Percentiles rank a stretch among this genome's conserved stretches.
These are phyloP conservation scores for Pterostichus niger DNA, from an alignment of 2,888 invertebrate genomes.

Conservation along the genomic window DNA sequence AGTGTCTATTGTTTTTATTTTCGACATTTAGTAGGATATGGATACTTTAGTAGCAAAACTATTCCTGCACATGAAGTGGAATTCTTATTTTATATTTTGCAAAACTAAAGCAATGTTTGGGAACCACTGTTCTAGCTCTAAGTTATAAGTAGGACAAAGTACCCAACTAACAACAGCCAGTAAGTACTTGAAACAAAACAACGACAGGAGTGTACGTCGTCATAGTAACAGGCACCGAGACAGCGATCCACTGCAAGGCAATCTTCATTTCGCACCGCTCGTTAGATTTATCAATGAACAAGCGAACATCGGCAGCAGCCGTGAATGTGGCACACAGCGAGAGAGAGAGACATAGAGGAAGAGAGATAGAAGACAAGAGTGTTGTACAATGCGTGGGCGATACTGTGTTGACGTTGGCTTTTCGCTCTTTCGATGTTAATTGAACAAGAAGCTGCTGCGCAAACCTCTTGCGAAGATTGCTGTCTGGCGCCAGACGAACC, in stretches of 20 bases:
- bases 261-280: constrained; percentile 59
- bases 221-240: constrained; percentile 26
- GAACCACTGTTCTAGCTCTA: neutral
- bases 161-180: neutral
- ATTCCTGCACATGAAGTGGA: too few relatives aligned
- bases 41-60: too few relatives aligned
- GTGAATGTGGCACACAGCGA: constrained; percentile 56
- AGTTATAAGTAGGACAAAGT: constrained; percentile 46
- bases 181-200: neutral
- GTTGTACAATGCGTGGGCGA: constrained; percentile 31
- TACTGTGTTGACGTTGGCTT: constrained; percentile 29
- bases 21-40: too few relatives aligned
- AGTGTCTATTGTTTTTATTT: too few relatives aligned
- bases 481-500: constrained; percentile 54
- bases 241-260: constrained; percentile 29
- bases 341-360: neutral
- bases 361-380: neutral
- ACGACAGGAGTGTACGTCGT: constrained; percentile 18
- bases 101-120: too few relatives aligned
- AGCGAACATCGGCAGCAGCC: constrained; percentile 19
- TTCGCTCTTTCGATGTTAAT: constrained; percentile 51
- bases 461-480: constrained; percentile 48
- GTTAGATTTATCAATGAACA: constrained; percentile 65
- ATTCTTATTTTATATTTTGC: too few relatives aligned
- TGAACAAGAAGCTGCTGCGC: constrained; percentile 29